Evolutionary conservation across 2,888 invertebrate species (phyloP).

Genomic region (Apodemia duryi): DNA sequence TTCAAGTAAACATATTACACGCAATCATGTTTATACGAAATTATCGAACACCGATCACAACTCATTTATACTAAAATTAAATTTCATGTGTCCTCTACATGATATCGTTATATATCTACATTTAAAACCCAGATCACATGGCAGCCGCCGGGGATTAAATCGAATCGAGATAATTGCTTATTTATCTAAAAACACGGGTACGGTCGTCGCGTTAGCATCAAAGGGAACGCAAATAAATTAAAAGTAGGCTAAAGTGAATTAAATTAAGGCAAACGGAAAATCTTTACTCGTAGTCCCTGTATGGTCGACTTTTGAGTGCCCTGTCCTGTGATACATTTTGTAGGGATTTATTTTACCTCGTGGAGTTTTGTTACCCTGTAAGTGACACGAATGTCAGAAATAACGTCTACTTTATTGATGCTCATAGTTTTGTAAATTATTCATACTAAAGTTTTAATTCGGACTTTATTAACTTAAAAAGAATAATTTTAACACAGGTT

Average conservation of each 20-base stretch:
- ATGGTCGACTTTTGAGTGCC: background rate
- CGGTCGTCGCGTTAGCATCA: slow-evolving; percentile 49
- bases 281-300: slow-evolving; percentile 6
- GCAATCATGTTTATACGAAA: slow-evolving; percentile 19
- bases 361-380: background rate
- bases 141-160: slow-evolving; percentile 48
- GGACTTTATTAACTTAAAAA: too few relatives aligned
- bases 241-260: slow-evolving; percentile 66
- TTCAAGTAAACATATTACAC: slow-evolving; percentile 12
- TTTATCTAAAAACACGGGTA: slow-evolving; percentile 62
- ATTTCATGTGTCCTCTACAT: slow-evolving; percentile 18
- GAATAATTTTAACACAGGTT: too few relatives aligned
- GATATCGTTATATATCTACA: slow-evolving; percentile 22
- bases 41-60: slow-evolving; percentile 19
- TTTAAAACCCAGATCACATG: slow-evolving; percentile 42
- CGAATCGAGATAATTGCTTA: slow-evolving; percentile 68
- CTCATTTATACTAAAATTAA: slow-evolving; percentile 19
- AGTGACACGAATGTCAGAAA: background rate
- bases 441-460: too few relatives aligned
- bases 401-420: too few relatives aligned
- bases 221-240: slow-evolving; percentile 71
- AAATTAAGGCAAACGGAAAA: slow-evolving; percentile 52
- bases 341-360: background rate
- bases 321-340: background rate
- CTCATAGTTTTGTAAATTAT: too few relatives aligned